Conservation (phyloP, 2,113 vertebrate species). For the Athene noctua region DNA sequence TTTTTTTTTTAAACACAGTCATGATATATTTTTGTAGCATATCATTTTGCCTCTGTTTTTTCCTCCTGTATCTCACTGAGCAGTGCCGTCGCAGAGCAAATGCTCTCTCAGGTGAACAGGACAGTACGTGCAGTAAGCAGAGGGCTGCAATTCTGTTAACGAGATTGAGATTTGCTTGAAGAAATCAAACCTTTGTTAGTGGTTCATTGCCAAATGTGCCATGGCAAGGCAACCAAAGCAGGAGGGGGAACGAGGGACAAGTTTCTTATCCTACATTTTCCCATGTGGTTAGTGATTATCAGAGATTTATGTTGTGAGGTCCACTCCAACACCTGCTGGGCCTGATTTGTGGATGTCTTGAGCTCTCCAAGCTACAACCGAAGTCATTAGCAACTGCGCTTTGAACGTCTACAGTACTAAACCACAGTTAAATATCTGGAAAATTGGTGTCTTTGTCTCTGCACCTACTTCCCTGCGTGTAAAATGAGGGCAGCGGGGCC, state of each 20-base stretch:
- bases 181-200: not conserved
- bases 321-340: not conserved
- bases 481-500: not conserved
- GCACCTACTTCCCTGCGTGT: not conserved
- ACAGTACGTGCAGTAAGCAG: accelerated
- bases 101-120: not conserved
- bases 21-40: not conserved
- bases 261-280: not conserved
- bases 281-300: not conserved
- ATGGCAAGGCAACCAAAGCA: not conserved
- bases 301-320: not conserved
- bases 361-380: not conserved
- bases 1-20: not conserved
- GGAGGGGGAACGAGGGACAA: not conserved
- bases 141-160: not conserved
- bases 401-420: not conserved
- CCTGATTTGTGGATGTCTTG: not conserved
- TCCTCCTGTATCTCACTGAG: not conserved
- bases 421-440: not conserved
- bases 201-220: not conserved
- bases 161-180: not conserved
- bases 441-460: not conserved
- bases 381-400: not conserved
- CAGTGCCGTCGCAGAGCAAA: accelerated
- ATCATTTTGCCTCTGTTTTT: not conserved